These are phyloP conservation scores for Myripristis jacobus DNA, from an alignment of 2,797 vertebrate species.

Conservation along the genomic window DNA sequence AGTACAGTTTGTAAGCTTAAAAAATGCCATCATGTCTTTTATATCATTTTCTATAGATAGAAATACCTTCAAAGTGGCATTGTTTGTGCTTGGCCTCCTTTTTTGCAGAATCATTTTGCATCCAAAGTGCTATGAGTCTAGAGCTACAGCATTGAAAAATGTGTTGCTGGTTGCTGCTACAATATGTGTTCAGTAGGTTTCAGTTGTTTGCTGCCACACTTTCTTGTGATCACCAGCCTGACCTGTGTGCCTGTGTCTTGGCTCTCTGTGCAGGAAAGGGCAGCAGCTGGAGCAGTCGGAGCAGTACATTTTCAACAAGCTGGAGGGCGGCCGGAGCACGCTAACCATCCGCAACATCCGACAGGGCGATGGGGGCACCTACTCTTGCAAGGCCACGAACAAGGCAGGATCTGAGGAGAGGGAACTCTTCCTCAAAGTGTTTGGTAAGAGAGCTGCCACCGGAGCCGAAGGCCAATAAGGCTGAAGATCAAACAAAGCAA, in stretches of 20 bases:
- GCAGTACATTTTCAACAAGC: slow-evolving; percentile 82
- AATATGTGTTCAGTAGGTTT: neutral
- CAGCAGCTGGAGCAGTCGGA: slow-evolving; percentile 90
- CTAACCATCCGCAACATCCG: slow-evolving; percentile 91
- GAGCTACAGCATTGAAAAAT: slow-evolving; percentile 28
- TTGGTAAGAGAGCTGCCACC: slow-evolving; percentile 87
- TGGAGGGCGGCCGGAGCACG: slow-evolving; percentile 88
- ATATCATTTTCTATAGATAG: slow-evolving; percentile 35
- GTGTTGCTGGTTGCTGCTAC: neutral
- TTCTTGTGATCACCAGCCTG: slow-evolving; percentile 2
- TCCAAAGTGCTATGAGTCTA: slow-evolving; percentile 36
- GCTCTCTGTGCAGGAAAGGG: slow-evolving; percentile 84
- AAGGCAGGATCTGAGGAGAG: slow-evolving; percentile 94
- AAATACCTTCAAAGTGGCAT: slow-evolving; percentile 39
- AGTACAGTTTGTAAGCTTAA: slow-evolving; percentile 25
- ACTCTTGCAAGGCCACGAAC: slow-evolving; percentile 92
- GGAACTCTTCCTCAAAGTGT: slow-evolving; percentile 94
- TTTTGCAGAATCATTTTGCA: slow-evolving; percentile 39
- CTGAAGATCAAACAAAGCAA: neutral
- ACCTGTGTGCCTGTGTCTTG: neutral
- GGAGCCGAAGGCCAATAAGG: too few species aligned
- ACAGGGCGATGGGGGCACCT: slow-evolving; percentile 89
- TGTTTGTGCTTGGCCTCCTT: slow-evolving; percentile 35
- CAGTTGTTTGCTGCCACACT: neutral
- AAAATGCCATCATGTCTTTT: slow-evolving; percentile 27